Evolutionary conservation across 2,888 invertebrate genomes (phyloP), one percentile per base, ranked within the genome.

Genomic region (Erannis defoliaria): DNA sequence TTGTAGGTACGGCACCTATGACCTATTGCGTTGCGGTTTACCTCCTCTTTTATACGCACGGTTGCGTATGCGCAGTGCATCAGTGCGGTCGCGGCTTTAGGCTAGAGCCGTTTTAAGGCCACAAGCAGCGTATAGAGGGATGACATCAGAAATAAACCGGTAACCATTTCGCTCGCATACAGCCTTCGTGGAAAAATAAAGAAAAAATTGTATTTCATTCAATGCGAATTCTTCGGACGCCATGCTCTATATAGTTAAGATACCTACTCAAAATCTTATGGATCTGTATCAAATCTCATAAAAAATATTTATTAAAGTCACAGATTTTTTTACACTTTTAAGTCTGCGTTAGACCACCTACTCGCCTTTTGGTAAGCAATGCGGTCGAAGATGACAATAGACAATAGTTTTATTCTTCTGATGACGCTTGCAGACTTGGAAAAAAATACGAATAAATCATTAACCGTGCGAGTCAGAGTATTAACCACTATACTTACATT

Each of bases 61-160:
- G 35, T 6, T 21, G 6, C 21, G 42, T 21, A 45, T 45, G 45
- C 10, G 10, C 29, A 26, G 9, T 31, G 19, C 16, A n/a, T 37
- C 6, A 26, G 14, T 26, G 38, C 12, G 26, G 26, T 38, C 21
- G 10, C 18, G 0, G 1, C 50, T 50, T 38, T 35, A 45, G 31
- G 18, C 31, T 31, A 56, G 31, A 49, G 18, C 19, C 14, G 26
- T 16, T 40, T 12, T 50, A 59, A 62, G 54, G 40, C 48, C 19
- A 37, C 35, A 55, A 16, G 23, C 38, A 23, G 35, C 29, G 46
- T 29, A 40, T 33, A 23, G 33, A 31, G 49, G 56, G 59, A 56
- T 67, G 65, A 69, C 69, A 67, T 69, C 67, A 67, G 65, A 38
- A 18, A 38, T 29, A 55, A 67, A 69, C 67, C 67, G 63, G 67